Base-by-base conservation (phyloP, 2,888 invertebrate species). In the Polietes domitor region DNA sequence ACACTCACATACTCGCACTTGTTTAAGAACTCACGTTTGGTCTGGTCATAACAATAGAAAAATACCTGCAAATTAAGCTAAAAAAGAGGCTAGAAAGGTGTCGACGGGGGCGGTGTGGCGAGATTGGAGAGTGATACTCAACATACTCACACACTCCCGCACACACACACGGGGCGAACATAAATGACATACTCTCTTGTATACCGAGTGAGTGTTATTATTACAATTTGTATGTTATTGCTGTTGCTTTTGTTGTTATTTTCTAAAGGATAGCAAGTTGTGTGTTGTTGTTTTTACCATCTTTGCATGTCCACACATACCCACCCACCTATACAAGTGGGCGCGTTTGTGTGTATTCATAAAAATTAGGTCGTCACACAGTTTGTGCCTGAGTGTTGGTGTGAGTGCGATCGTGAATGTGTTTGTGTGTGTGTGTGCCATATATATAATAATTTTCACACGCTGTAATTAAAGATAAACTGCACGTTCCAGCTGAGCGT, bases 381-480 rank as follows among this genome's bases (percentile, higher is more conserved):
- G 70, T 77, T 63, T 77, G 61, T 83, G 76, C 68, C 74, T 78
- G 70, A 78, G 74, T 82, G 71, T 75, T 70, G 47, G 50, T 50
- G 50, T 63, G 24, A 12, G 43, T 41, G 24, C 37, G 10, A 2
- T 24, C 9, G 37, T 37, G 61, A 65, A 12, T 65, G 37, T 37
- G 17, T 41, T 21, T 58, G 58, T 2, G 15, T n/a, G n/a, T n/a
- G n/a, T n/a, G n/a, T 10, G 5, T 21, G 17, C 17, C 10, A 15
- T 72, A 79, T 73, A 76, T 79, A 80, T 83, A 83, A 83, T 83
- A 80, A 83, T 77, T 77, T 83, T 83, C 83, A 83, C 83, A 83
- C 83, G 83, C 76, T 83, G 83, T 80, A 83, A 83, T 83, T 83
- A 83, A 80, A 83, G 83, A 83, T 83, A 83, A 83, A 83, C 79